Evolutionary conservation across 2,888 invertebrate species (phyloP), one percentile per base, ranked within the genome.

Genomic region (Ennomos quercinarius): DNA sequence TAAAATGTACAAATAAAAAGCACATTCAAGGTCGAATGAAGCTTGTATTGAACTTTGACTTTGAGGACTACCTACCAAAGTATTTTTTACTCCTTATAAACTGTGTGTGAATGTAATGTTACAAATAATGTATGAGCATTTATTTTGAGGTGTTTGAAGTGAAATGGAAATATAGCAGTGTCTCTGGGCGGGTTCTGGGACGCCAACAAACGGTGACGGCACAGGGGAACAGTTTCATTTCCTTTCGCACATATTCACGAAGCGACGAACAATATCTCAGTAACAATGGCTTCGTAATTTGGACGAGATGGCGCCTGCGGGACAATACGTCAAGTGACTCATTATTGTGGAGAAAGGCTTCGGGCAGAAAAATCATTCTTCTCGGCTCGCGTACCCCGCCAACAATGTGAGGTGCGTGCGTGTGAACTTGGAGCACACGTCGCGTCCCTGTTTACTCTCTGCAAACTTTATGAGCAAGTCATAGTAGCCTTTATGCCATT

Each of bases 221-320:
- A 77, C 80, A 62, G 63, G 82, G 78, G 83, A 81, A 84, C 83
- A 83, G 83, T 87, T 89, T 87, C 85, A 88, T 89, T 90, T 88
- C 89, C 88, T 85, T 79, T 86, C 83, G 83, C 89, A 89, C 87
- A 89, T 87, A 88, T 88, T 87, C 89, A 85, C 81, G 81, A 40
- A 47, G 60, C 83, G 78, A 81, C 80, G 86, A 87, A 89, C 87
- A 89, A 89, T 89, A 87, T 86, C 86, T 84, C 83, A 77, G 77
- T 83, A 86, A 89, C 89, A 89, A 90, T 90, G 78, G 83, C 82
- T 84, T 83, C 83, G 84, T 88, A 87, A 89, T 89, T 89, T 87
- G 85, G 85, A 86, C 81, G 86, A 82, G 83, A 85, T 83, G 83
- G 78, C 78, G 82, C 84, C 81, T 76, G 78, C 80, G 84, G 86